Evolutionary conservation across 2,888 invertebrate genomes (phyloP).

Genomic region (Lasioglossum vierecki): DNA sequence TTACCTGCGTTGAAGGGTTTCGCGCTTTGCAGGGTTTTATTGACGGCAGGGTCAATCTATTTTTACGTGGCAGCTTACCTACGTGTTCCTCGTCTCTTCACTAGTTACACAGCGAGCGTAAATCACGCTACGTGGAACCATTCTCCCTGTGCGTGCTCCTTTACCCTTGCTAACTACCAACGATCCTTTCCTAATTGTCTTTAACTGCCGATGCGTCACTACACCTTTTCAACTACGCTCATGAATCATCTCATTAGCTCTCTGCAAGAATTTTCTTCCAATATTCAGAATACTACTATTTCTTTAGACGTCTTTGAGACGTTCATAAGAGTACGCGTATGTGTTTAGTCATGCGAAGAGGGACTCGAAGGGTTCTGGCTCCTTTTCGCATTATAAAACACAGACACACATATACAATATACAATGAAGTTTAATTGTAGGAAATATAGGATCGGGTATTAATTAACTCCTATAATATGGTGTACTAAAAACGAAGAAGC

Average conservation of each 20-base stretch:
- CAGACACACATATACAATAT: no score
- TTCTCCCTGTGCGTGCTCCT: conserved; percentile 25
- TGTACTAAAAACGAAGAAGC: no score
- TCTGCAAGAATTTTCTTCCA: neutral
- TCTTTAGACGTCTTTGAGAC: neutral
- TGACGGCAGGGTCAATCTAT: conserved; percentile 64
- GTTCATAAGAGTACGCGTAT: no score
- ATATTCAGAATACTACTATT: neutral
- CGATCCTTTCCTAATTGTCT: neutral
- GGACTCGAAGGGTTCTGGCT: no score
- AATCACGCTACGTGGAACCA: conserved; percentile 33
- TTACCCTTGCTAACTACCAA: neutral
- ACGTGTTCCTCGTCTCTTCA: conserved; percentile 40
- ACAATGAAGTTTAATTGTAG: no score
- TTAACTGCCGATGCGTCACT: neutral
- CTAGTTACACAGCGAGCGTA: conserved; percentile 20
- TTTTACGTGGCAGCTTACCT: conserved; percentile 55
- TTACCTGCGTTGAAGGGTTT: conserved; percentile 68
- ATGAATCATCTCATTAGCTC: neutral
- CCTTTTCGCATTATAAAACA: no score
- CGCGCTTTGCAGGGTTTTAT: conserved; percentile 65
- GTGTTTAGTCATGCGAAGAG: no score
- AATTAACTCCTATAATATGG: no score
- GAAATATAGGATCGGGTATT: no score
- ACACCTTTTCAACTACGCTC: neutral